A percentile compares a stretch with the other conserved stretches of the same genome.
phyloP scores from a whole-genome alignment of 2,113 vertebrate species.

The Bufo bufo region DNA sequence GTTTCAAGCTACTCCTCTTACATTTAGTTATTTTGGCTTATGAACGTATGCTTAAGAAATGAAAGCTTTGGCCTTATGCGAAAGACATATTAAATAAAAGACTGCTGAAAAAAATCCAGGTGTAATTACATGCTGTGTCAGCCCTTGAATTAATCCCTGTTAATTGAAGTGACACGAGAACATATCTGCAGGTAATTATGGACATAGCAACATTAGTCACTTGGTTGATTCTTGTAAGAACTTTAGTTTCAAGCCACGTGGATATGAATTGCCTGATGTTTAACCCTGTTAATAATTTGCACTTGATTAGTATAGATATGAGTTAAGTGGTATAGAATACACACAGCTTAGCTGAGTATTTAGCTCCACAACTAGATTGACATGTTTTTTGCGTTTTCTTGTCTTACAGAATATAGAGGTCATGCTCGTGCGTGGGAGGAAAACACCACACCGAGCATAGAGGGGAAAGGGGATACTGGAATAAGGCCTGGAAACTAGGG shows the following conservation, averaged over 20 bases:
- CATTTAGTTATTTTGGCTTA: neutral
- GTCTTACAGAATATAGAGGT: no score
- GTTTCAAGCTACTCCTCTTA: neutral
- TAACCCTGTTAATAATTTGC: conserved; percentile 66
- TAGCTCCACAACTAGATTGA: neutral
- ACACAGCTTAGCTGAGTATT: neutral
- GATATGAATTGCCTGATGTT: conserved; percentile 59
- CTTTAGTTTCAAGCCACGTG: conserved; percentile 57
- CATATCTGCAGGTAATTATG: conserved; percentile 38
- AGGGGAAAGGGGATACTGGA: no score
- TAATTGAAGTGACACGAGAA: conserved; percentile 45
- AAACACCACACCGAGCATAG: no score
- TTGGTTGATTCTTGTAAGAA: neutral
- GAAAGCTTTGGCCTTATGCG: neutral
- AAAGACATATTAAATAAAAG: neutral
- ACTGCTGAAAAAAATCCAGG: neutral
- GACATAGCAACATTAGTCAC: conserved; percentile 18
- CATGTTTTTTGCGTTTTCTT: neutral
- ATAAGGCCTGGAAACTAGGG: no score
- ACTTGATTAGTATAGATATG: conserved; percentile 10
- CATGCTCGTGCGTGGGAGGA: no score
- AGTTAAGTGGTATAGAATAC: neutral
- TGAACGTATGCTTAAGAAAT: neutral
- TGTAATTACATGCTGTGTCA: conserved; percentile 25
- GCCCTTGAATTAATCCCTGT: neutral